These are phyloP conservation scores for Popillia japonica DNA, from an alignment of 1,140 invertebrate species.

Conservation along the genomic window DNA sequence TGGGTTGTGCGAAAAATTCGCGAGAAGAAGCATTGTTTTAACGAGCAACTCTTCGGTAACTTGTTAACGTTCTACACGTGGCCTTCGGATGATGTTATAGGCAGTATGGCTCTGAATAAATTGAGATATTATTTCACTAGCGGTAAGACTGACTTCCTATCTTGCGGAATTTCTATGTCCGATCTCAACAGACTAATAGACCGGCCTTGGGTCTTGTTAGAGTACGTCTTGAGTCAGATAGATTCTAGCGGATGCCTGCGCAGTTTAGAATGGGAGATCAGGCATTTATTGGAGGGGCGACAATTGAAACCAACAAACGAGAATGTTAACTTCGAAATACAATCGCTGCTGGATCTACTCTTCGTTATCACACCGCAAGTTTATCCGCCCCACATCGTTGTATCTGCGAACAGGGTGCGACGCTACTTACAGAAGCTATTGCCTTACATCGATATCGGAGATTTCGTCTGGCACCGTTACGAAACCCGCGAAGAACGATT, in stretches of 20 bases:
- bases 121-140: neutral
- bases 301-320: neutral
- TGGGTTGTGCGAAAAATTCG: too few species aligned
- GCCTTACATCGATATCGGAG: neutral
- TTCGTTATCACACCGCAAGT: neutral
- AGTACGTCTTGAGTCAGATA: neutral
- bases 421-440: neutral
- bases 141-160: neutral
- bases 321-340: neutral
- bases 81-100: neutral
- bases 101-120: neutral
- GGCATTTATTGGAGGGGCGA: neutral
- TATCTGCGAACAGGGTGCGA: neutral
- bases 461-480: neutral
- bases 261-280: neutral
- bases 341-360: neutral
- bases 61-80: neutral
- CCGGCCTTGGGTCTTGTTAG: neutral
- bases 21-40: constrained; percentile 15
- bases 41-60: neutral
- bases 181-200: neutral
- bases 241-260: neutral
- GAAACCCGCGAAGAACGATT: constrained; percentile 3
- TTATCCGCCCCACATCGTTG: neutral
- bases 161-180: neutral